These are phyloP conservation scores for Hydropotes inermis DNA, from an alignment of 2,113 vertebrate species.

Conservation along the genomic window DNA sequence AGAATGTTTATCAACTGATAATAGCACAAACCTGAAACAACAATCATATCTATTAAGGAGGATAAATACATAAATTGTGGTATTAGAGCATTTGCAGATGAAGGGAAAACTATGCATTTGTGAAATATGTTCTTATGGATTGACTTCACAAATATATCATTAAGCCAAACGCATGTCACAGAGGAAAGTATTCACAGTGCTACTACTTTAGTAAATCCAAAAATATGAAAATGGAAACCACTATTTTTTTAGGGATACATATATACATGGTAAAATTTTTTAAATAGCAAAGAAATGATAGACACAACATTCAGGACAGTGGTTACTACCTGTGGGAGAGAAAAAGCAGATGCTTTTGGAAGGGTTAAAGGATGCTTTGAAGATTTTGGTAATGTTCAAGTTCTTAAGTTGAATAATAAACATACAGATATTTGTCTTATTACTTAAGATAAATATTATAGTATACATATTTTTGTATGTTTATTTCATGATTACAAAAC, in stretches of 20 bases:
- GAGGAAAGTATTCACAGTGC: background rate
- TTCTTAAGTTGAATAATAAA: background rate
- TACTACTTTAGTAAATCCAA: background rate
- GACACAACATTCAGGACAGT: background rate
- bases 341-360: background rate
- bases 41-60: background rate
- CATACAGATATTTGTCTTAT: background rate
- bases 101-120: background rate
- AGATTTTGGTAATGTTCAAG: background rate
- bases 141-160: background rate
- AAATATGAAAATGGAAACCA: background rate
- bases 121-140: background rate
- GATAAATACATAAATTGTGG: background rate
- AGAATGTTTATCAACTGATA: background rate
- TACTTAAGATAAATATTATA: background rate
- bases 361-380: rapidly evolving
- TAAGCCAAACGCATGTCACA: background rate
- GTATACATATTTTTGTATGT: background rate
- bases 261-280: background rate
- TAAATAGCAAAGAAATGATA: background rate
- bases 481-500: background rate
- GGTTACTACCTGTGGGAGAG: background rate
- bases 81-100: background rate
- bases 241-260: background rate
- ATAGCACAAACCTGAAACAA: background rate